A percentile compares a stretch with the other conserved stretches of the same genome.
Evolutionary conservation across 1,140 invertebrate genomes (phyloP).

Genomic region (Anadara kagoshimensis): DNA sequence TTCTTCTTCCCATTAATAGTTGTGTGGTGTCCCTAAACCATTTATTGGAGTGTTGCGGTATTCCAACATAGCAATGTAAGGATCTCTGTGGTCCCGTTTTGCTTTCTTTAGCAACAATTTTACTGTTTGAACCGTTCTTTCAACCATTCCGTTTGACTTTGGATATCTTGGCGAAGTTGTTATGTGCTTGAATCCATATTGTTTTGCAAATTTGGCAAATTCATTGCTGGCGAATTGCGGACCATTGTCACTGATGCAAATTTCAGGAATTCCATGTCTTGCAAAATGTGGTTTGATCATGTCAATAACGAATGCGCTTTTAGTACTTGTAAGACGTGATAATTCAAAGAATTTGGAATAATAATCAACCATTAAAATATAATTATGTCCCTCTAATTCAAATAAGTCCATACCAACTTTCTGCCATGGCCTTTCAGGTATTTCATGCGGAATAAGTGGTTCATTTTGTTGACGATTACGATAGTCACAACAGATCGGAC

Average conservation of each 20-base stretch:
- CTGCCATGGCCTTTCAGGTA: slow-evolving; percentile 12
- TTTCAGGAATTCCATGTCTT: slow-evolving; percentile 47
- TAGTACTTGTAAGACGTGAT: neutral
- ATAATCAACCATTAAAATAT: slow-evolving; percentile 33
- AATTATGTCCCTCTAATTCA: slow-evolving; percentile 1
- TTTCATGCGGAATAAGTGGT: slow-evolving; percentile 11
- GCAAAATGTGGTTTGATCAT: slow-evolving; percentile 47
- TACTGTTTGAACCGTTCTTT: slow-evolving; percentile 43
- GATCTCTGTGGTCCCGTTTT: slow-evolving; percentile 19
- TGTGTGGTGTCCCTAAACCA: slow-evolving; percentile 25
- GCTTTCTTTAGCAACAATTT: slow-evolving; percentile 43
- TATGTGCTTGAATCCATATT: slow-evolving; percentile 44
- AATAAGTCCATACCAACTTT: slow-evolving; percentile 23
- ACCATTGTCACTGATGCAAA: slow-evolving; percentile 46
- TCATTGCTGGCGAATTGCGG: slow-evolving; percentile 46
- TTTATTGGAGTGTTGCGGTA: slow-evolving; percentile 38
- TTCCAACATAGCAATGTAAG: slow-evolving; percentile 39
- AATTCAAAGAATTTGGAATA: slow-evolving; percentile 36
- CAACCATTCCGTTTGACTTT: slow-evolving; percentile 45
- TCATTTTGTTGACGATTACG: slow-evolving; percentile 14
- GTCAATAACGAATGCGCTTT: slow-evolving; percentile 24
- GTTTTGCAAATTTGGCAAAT: slow-evolving; percentile 45
- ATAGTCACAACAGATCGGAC: neutral
- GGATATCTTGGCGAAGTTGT: slow-evolving; percentile 40
- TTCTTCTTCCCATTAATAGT: slow-evolving; percentile 31